phyloP scores from a whole-genome alignment of 2,113 vertebrate species.

The Alectura lathami region DNA sequence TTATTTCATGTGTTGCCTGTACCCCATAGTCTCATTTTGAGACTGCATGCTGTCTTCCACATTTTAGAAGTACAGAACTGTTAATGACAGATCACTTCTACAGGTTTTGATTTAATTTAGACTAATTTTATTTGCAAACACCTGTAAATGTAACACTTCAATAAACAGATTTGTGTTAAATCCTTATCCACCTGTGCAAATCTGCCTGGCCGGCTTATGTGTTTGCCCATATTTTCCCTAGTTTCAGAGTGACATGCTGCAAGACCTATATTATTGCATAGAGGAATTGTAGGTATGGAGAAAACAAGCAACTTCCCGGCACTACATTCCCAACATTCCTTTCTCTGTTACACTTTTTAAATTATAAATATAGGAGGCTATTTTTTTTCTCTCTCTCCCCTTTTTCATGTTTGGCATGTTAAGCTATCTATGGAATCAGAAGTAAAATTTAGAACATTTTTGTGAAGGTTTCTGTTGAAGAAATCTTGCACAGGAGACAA shows the following conservation, averaged over 20 bases:
- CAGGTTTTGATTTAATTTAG: neutral
- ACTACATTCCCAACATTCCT: neutral
- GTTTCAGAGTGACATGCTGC: neutral
- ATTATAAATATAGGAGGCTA: neutral
- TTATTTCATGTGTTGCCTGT: neutral
- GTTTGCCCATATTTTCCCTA: neutral
- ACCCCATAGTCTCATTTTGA: neutral
- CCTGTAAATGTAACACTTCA: neutral
- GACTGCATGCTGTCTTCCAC: neutral
- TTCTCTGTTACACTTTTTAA: neutral
- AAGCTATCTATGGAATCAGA: neutral
- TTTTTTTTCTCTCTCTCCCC: fast-evolving
- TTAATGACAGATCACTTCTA: neutral
- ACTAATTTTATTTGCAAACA: neutral
- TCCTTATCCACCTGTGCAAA: neutral
- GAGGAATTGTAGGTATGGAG: neutral
- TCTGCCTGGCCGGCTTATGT: neutral
- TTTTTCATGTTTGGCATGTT: neutral
- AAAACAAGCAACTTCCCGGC: neutral
- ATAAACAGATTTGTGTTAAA: neutral
- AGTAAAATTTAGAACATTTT: neutral
- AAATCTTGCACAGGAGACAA: neutral
- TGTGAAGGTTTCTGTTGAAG: neutral
- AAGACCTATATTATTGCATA: neutral
- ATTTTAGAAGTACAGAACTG: neutral